These are phyloP conservation scores for Spheniscus humboldti DNA, from an alignment of 2,797 vertebrate genomes.

Conservation along the genomic window DNA sequence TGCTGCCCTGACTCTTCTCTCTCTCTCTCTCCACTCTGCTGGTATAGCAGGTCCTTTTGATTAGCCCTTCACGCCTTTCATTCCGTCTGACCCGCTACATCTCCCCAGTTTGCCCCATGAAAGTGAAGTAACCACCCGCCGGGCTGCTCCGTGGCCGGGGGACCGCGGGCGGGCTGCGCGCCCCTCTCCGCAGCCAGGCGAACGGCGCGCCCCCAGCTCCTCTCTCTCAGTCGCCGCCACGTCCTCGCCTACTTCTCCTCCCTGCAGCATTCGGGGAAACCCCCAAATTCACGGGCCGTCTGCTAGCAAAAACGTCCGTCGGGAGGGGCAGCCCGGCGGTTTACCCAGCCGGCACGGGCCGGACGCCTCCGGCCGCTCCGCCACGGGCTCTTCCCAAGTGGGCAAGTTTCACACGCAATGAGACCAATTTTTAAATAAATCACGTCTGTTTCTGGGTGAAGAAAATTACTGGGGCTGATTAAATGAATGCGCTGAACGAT, in stretches of 20 bases:
- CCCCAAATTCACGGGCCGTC: fast-evolving
- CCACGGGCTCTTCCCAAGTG: not conserved
- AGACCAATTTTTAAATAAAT: not conserved
- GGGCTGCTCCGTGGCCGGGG: not conserved
- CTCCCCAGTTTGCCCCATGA: fast-evolving
- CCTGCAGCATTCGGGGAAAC: fast-evolving
- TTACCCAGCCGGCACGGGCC: not conserved
- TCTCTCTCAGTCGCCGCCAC: not conserved
- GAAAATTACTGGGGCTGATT: not conserved
- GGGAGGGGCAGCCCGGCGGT: not conserved
- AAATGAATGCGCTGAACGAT: not conserved
- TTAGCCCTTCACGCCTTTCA: not conserved
- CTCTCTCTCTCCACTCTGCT: not conserved
- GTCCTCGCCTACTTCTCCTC: not conserved
- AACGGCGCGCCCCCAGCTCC: not conserved
- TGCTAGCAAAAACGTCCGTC: not conserved
- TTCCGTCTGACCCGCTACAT: fast-evolving
- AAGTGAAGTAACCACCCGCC: fast-evolving
- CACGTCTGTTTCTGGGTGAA: not conserved
- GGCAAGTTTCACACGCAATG: not conserved
- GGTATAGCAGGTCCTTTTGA: fast-evolving
- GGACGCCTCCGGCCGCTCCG: not conserved
- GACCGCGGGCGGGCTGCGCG: not conserved
- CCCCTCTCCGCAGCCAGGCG: not conserved
- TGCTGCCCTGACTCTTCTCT: not conserved